These are phyloP conservation scores for Argyra leucocephala DNA, from an alignment of 2,888 invertebrate genomes.

Conservation along the genomic window DNA sequence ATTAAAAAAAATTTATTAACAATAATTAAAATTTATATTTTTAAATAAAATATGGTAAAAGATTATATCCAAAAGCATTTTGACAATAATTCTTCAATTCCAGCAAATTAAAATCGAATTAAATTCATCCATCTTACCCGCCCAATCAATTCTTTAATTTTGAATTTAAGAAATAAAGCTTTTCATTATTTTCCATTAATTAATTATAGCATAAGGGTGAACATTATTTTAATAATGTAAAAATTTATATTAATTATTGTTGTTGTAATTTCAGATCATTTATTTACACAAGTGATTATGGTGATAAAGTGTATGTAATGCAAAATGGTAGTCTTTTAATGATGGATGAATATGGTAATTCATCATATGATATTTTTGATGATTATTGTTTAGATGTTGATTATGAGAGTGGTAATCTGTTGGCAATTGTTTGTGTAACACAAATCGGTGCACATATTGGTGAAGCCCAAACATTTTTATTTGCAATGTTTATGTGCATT, in stretches of 20 bases:
- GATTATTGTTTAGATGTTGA: constrained; percentile 40
- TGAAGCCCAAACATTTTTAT: constrained; percentile 31
- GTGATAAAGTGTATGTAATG: constrained; percentile 35
- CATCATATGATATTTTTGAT: constrained; percentile 32
- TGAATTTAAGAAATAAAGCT: background rate
- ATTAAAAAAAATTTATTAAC: too few relatives aligned
- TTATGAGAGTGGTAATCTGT: constrained; percentile 30
- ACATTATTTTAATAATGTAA: background rate
- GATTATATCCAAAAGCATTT: too few relatives aligned
- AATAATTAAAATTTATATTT: too few relatives aligned
- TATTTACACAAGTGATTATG: constrained; percentile 25
- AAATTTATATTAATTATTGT: constrained; percentile 19
- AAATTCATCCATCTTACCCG: too few relatives aligned
- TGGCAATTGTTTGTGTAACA: constrained; percentile 39
- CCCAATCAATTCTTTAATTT: too few relatives aligned
- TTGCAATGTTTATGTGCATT: constrained; percentile 37
- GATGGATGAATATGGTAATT: constrained; percentile 35
- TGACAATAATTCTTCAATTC: too few relatives aligned
- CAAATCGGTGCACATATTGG: constrained; percentile 34
- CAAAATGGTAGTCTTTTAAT: constrained; percentile 40
- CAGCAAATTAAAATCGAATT: too few relatives aligned
- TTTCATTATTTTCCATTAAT: constrained; percentile 5
- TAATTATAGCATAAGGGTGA: too few relatives aligned
- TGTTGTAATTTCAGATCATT: constrained; percentile 31
- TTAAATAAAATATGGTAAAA: too few relatives aligned